These are phyloP conservation scores for Pachycephala philippinensis DNA, from an alignment of 2,113 vertebrate genomes.

Conservation along the genomic window DNA sequence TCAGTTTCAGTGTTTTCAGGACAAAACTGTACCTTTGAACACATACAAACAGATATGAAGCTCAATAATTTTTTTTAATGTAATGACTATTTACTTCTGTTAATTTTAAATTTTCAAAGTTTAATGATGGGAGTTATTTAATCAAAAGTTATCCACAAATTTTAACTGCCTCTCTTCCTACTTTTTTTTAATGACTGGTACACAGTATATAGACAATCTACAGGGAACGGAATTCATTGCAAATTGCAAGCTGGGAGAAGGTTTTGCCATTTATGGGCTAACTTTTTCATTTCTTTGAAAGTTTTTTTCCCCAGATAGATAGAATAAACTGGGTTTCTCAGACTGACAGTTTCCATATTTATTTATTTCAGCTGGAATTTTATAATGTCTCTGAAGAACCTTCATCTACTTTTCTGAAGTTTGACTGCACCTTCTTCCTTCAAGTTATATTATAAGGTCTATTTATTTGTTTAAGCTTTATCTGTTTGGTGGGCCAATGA, in stretches of 20 bases:
- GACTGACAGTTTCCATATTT: neutral
- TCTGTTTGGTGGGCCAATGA: neutral
- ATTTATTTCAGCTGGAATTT: neutral
- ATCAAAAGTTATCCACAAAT: neutral
- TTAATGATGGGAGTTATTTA: neutral
- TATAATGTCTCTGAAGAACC: neutral
- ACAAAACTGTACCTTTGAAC: neutral
- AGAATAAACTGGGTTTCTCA: neutral
- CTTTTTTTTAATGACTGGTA: neutral
- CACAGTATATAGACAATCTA: neutral
- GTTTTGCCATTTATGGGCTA: neutral
- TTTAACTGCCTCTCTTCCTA: neutral
- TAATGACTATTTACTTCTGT: neutral
- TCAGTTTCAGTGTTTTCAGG: neutral
- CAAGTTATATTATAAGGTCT: neutral
- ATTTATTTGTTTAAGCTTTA: neutral
- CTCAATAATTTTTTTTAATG: neutral
- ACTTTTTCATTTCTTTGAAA: neutral
- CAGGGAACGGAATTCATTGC: neutral
- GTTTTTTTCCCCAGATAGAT: neutral
- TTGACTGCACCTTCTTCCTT: neutral
- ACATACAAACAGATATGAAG: neutral
- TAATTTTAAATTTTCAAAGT: neutral
- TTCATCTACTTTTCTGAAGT: neutral
- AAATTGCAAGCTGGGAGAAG: neutral